phyloP scores from a whole-genome alignment of 2,888 invertebrate species.

The Coenonympha glycerion region DNA sequence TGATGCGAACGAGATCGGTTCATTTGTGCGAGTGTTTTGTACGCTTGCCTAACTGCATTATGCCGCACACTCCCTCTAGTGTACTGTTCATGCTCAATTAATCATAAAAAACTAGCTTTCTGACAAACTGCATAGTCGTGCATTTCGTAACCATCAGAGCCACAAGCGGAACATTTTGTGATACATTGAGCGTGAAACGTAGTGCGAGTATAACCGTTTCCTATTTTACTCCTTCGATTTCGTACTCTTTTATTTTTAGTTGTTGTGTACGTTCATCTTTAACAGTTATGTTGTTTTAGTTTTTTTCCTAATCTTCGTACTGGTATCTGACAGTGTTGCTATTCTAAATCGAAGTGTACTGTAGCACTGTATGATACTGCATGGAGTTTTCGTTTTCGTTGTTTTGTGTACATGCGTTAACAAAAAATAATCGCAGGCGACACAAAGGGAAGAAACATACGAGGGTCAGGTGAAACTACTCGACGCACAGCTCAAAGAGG shows the following conservation, averaged over 20 bases:
- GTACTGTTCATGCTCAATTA: constrained; percentile 37
- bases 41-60: constrained; percentile 70
- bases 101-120: constrained; percentile 15
- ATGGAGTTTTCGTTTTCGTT: constrained; percentile 61
- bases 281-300: constrained; percentile 29
- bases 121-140: background rate
- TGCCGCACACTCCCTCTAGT: constrained; percentile 48
- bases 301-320: constrained; percentile 22
- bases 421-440: constrained; percentile 83
- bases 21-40: constrained; percentile 56
- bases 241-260: constrained; percentile 41
- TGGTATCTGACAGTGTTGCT: constrained; percentile 43
- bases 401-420: constrained; percentile 65
- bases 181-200: constrained; percentile 49
- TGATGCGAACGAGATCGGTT: constrained; percentile 59
- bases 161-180: constrained; percentile 23
- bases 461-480: constrained; percentile 93
- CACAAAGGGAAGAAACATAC: constrained; percentile 95
- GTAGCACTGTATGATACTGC: constrained; percentile 44
- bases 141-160: background rate
- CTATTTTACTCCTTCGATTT: constrained; percentile 22
- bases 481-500: constrained; percentile 94
- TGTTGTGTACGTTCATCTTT: constrained; percentile 49
- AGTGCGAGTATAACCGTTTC: constrained; percentile 49
- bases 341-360: constrained; percentile 21